These are phyloP conservation scores for Hyppa rectilinea DNA, from an alignment of 2,888 invertebrate species.

Conservation along the genomic window DNA sequence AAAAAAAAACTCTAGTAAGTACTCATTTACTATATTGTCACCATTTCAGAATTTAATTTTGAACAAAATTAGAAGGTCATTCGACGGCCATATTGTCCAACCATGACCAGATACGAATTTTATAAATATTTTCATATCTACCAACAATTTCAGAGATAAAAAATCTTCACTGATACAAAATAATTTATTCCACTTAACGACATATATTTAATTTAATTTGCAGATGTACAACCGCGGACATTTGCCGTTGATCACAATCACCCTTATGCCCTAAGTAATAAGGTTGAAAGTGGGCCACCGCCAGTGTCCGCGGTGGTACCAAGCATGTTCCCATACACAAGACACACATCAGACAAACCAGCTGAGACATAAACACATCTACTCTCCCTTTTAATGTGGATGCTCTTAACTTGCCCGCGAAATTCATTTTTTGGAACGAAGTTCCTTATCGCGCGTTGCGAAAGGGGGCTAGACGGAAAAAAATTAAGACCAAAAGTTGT, in stretches of 20 bases:
- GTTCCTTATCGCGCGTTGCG: too few relatives aligned
- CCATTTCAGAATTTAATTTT: neutral
- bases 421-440: too few relatives aligned
- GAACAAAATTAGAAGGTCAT: neutral
- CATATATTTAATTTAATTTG: constrained; percentile 22
- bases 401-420: neutral
- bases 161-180: constrained; percentile 30
- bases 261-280: too few relatives aligned
- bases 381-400: neutral
- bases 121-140: constrained; percentile 24
- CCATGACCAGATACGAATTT: constrained; percentile 26
- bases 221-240: too few relatives aligned
- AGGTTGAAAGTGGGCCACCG: too few relatives aligned
- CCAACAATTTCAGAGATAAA: constrained; percentile 37
- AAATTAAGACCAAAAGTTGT: too few relatives aligned
- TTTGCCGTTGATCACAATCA: too few relatives aligned
- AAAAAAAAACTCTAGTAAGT: too few relatives aligned
- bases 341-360: constrained; percentile 40
- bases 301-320: too few relatives aligned
- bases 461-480: too few relatives aligned
- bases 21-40: neutral
- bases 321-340: constrained; percentile 38
- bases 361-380: constrained; percentile 32
- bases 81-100: neutral
- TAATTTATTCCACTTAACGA: constrained; percentile 50